A percentile compares a stretch with the other conserved stretches of the same genome.
Conservation (phyloP, 2,888 invertebrate genomes). For the Limenitis camilla region DNA sequence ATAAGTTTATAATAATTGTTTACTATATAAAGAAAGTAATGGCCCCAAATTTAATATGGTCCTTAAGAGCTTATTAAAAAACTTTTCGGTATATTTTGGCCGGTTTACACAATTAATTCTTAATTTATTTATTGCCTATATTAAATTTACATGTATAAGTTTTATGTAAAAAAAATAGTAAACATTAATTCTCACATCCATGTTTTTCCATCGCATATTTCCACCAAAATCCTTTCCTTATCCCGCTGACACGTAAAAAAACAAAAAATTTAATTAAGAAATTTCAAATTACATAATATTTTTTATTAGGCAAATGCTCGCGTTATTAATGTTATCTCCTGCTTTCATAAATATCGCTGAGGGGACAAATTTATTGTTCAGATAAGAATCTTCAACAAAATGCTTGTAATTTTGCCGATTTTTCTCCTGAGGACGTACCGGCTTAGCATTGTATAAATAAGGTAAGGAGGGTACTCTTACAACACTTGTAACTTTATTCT, state of each 20-base stretch:
- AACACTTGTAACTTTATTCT: constrained; percentile 1
- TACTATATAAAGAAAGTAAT: too few species aligned
- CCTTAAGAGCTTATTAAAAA: too few species aligned
- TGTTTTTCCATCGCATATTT: too few species aligned
- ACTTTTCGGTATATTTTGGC: too few species aligned
- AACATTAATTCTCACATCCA: too few species aligned
- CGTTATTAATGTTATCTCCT: constrained; percentile 29
- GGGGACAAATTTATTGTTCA: constrained; percentile 50
- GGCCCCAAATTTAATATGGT: too few species aligned
- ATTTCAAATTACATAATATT: constrained; percentile 21
- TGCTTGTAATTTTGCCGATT: constrained; percentile 56
- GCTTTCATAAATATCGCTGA: constrained; percentile 49
- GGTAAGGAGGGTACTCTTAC: not conserved
- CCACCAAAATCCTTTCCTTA: not conserved
- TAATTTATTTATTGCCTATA: too few species aligned
- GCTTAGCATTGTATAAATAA: constrained; percentile 8
- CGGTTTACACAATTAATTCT: too few species aligned
- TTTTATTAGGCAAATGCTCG: constrained; percentile 29
- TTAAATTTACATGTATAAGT: too few species aligned
- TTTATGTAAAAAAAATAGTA: too few species aligned
- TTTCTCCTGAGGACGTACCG: constrained; percentile 32
- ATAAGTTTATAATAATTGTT: too few species aligned
- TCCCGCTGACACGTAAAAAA: not conserved
- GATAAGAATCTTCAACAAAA: constrained; percentile 56
- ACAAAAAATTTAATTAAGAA: constrained; percentile 16